phyloP scores from a whole-genome alignment of 1,140 invertebrate genomes.

The Amphibalanus amphitrite region DNA sequence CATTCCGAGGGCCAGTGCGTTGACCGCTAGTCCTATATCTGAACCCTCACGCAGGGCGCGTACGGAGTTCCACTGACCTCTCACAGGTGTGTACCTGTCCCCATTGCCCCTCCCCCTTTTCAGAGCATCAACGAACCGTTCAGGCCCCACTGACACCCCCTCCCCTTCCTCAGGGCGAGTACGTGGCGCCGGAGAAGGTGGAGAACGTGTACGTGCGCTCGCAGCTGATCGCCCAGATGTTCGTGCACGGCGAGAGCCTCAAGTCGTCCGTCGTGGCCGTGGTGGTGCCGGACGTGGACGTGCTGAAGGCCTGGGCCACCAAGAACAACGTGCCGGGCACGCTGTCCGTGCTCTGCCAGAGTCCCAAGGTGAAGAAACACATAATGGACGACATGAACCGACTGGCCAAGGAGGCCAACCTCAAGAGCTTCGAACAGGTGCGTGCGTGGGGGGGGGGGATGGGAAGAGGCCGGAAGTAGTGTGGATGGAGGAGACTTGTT shows the following conservation, averaged over 20 bases:
- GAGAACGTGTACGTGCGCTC: conserved; percentile 90
- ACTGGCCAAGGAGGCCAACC: conserved; percentile 67
- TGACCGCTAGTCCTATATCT: too few relatives aligned
- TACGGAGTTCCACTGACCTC: too few relatives aligned
- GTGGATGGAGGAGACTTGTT: too few relatives aligned
- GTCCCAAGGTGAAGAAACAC: conserved; percentile 68
- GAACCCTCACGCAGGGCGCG: too few relatives aligned
- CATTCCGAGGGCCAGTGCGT: too few relatives aligned
- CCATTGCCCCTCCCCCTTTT: too few relatives aligned
- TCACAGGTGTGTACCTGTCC: too few relatives aligned
- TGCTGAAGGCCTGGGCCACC: conserved; percentile 70
- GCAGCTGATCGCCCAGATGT: conserved; percentile 86
- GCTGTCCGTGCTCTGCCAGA: conserved; percentile 69
- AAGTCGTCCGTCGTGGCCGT: conserved; percentile 90
- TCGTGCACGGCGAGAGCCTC: conserved; percentile 90
- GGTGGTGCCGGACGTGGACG: conserved; percentile 85
- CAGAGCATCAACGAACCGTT: too few relatives aligned
- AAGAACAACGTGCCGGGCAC: conserved; percentile 71
- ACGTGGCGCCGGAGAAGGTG: conserved; percentile 97
- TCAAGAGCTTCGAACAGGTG: conserved; percentile 96
- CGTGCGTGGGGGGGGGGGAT: conserved; percentile 15
- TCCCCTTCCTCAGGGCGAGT: conserved; percentile 71
- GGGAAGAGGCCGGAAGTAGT: too few relatives aligned
- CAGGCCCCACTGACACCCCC: too few relatives aligned
- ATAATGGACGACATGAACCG: conserved; percentile 76